phyloP scores from a whole-genome alignment of 2,113 vertebrate genomes.

The Dicentrarchus labrax region DNA sequence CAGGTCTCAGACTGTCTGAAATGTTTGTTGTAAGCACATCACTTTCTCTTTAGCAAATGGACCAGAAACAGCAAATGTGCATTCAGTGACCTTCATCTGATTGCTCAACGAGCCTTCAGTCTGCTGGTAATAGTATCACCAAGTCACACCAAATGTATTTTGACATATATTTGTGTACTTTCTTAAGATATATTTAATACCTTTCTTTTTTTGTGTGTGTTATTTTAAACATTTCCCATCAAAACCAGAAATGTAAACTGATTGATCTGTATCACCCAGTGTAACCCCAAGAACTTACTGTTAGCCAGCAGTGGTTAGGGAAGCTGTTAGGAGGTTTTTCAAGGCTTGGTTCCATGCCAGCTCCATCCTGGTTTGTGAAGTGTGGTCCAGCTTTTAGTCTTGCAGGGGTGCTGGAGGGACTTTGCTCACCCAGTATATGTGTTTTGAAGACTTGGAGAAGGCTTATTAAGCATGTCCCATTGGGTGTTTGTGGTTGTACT shows the following conservation, averaged over 20 bases:
- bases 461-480: not conserved
- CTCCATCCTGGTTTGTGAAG: not conserved
- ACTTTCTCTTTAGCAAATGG: constrained; percentile 5
- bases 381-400: not conserved
- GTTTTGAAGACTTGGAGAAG: not conserved
- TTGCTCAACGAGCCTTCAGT: constrained; percentile 2
- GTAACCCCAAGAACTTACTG: not conserved
- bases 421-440: not conserved
- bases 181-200: not conserved
- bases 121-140: not conserved
- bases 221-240: not conserved
- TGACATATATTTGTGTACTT: not conserved
- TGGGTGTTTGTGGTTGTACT: not conserved
- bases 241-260: not conserved
- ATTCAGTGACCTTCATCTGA: constrained; percentile 5
- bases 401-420: not conserved
- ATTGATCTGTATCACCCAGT: not conserved
- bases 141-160: constrained; percentile 1
- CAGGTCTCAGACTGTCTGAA: constrained; percentile 7
- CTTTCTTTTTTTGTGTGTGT: not conserved
- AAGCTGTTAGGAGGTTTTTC: not conserved
- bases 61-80: constrained; percentile 11
- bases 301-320: not conserved
- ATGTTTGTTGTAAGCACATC: not conserved
- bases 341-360: not conserved